Base-by-base conservation (phyloP, 2,888 invertebrate genomes). In the Cerastoderma edule region DNA sequence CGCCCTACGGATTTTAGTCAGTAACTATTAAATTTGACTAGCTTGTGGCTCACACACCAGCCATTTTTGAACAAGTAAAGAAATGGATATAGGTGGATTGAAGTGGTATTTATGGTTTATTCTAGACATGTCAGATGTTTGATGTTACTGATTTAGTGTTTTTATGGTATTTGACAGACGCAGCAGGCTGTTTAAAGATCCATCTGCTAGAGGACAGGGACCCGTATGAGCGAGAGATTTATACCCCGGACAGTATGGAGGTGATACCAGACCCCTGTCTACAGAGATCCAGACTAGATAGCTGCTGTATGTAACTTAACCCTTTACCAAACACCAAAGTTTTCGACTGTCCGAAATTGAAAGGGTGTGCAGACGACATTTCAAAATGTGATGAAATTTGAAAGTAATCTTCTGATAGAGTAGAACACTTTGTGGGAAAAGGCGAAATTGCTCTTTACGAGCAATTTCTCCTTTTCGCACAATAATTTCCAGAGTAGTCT, bases 171-270 rank as follows among this genome's bases (percentile, higher is more conserved):
- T n/a, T n/a, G n/a, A 48, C 48, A 46, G 48, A 22, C 8, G 39
- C 39, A 19, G 22, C 39, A 32, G 19, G 60, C 10, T 22, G 19
- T 13, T 60, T 60, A 24, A 60, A 39, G 60, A 35, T 60, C n/a
- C 35, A 39, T 8, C 60, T 35, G 3, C n/a, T 60, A 27, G 60
- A 60, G 10, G 60, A 60, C 39, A 0, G 60, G 27, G 60, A 60
- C 13, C 8, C 39, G 6, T 39, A 24, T 33, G 60, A n/a, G n/a
- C n/a, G n/a, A n/a, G n/a, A 60, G 10, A 39, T 35, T 24, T 60
- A 39, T n/a, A 33, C 35, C 1, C 60, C 60, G 13, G 60, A 60
- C n/a, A 60, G 39, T 30, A 22, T 60, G 24, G 60, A 60, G 27
- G 39, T 60, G 2, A 32, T 60, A 2, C n/a, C 60, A 13, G 60